Evolutionary conservation across 1,140 invertebrate species (phyloP), one percentile per base, ranked within the genome.

Genomic region (roundworm (Caenorhabditis elegans)): DNA sequence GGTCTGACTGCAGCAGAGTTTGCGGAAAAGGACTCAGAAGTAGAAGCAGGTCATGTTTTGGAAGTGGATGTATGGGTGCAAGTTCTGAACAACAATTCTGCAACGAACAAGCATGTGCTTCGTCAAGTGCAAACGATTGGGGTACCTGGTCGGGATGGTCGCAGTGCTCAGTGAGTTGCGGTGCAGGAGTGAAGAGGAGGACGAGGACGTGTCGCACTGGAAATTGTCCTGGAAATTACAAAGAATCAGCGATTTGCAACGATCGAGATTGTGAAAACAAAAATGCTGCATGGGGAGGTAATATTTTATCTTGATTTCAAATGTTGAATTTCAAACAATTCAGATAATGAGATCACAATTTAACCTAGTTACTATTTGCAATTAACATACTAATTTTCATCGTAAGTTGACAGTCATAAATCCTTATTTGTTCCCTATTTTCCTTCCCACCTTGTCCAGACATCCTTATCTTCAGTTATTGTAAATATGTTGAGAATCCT

Each of bases 21-120:
- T 93, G 93, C 86, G 93, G 93, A 2, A 89, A 90, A 60, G 93
- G 93, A 3, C 88, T 90, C 31, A 86, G 90, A 76, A 89, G 90
- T 8, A 87, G 93, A 53, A 90, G 86, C 39, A 86, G 92, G 6
- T 87, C 88, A 34, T 91, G 46, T 19, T 82, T 78, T 39, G 82
- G 82, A 24, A 43, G 53, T 15, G 53, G 60, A 19, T 88, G 87
- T 77, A 24, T 83, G 31, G 87, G 87, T 1, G 43, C 83, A 8
- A 55, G 82, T n/a, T 70, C 83, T 28, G 89, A 89, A 76, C 89
- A 89, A 77, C 65, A 76, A 47, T 89, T 86, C 80, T 88, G 87
- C 80, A 88, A 89, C 79, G 88, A 89, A 79, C 86, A 90, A n/a
- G 26, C 87, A 5, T 89, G 88, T 36, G 80, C 77, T 22, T 19